These are phyloP conservation scores for Uloborus plumipes DNA, from an alignment of 2,888 invertebrate species.

Conservation along the genomic window DNA sequence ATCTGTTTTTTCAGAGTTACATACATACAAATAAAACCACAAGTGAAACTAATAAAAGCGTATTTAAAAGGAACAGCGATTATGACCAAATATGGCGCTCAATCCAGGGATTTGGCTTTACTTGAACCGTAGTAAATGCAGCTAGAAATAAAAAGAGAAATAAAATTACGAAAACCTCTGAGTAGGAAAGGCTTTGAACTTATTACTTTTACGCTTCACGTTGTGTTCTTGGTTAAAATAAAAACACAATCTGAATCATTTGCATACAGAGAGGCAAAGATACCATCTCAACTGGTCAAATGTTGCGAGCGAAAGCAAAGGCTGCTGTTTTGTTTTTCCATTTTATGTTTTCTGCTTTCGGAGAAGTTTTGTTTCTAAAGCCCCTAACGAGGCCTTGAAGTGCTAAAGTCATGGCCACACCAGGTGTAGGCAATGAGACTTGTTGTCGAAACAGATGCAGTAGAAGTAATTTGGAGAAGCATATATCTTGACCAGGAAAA, in stretches of 20 bases:
- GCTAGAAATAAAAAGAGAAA: constrained; percentile 9
- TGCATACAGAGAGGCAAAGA: constrained; percentile 46
- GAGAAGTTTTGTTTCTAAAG: constrained; percentile 8
- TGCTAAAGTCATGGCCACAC: constrained; percentile 11
- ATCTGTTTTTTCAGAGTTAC: too few relatives aligned
- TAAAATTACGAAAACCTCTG: constrained; percentile 27
- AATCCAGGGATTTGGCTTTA: too few relatives aligned
- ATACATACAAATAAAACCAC: too few relatives aligned
- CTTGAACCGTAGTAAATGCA: too few relatives aligned
- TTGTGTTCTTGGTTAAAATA: constrained; percentile 18
- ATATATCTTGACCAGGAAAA: too few relatives aligned
- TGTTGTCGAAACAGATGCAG: constrained; percentile 17
- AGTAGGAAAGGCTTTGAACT: constrained; percentile 28
- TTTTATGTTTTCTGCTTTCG: constrained; percentile 53
- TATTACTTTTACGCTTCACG: constrained; percentile 56
- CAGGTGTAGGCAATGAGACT: constrained; percentile 38
- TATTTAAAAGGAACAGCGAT: too few relatives aligned
- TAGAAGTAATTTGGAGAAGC: background rate
- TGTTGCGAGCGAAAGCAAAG: constrained; percentile 35
- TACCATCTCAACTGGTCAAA: constrained; percentile 47
- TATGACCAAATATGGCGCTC: too few relatives aligned
- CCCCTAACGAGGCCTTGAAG: constrained; percentile 10
- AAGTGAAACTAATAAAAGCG: too few relatives aligned
- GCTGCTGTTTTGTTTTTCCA: constrained; percentile 31
- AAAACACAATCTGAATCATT: constrained; percentile 32